These are phyloP conservation scores for Embiotoca jacksoni DNA, from an alignment of 2,113 vertebrate genomes.

Conservation along the genomic window DNA sequence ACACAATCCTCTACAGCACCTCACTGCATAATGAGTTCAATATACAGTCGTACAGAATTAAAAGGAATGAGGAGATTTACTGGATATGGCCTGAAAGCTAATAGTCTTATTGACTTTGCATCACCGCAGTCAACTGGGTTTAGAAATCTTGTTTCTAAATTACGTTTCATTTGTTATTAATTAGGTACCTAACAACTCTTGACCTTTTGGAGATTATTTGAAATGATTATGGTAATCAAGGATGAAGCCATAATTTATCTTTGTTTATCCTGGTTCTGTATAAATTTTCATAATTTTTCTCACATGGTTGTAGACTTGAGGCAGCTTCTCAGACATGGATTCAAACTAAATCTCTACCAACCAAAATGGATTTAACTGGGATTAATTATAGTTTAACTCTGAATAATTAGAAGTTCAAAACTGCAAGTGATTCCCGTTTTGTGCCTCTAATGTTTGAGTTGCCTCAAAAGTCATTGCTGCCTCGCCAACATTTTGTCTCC, in stretches of 20 bases:
- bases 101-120: conserved; percentile 31
- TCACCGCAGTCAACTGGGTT: conserved; percentile 3
- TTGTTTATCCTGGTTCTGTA: too few species aligned
- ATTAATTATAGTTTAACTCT: too few species aligned
- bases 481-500: conserved; percentile 8
- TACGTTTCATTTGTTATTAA: background rate
- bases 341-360: too few species aligned
- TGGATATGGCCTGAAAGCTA: conserved; percentile 15
- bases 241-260: background rate
- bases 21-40: conserved; percentile 46
- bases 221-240: conserved; percentile 9
- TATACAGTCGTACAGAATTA: conserved; percentile 43
- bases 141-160: background rate
- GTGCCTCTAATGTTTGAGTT: too few species aligned
- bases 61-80: conserved; percentile 19
- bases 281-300: too few species aligned
- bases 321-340: too few species aligned
- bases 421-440: too few species aligned
- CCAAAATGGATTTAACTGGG: too few species aligned
- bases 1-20: conserved; percentile 29
- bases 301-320: too few species aligned
- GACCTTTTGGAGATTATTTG: conserved; percentile 34
- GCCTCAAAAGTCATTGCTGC: conserved; percentile 36
- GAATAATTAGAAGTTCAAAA: too few species aligned
- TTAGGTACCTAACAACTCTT: background rate